Base-by-base conservation (phyloP, 1,140 invertebrate species). In the Procambarus virginalis region DNA sequence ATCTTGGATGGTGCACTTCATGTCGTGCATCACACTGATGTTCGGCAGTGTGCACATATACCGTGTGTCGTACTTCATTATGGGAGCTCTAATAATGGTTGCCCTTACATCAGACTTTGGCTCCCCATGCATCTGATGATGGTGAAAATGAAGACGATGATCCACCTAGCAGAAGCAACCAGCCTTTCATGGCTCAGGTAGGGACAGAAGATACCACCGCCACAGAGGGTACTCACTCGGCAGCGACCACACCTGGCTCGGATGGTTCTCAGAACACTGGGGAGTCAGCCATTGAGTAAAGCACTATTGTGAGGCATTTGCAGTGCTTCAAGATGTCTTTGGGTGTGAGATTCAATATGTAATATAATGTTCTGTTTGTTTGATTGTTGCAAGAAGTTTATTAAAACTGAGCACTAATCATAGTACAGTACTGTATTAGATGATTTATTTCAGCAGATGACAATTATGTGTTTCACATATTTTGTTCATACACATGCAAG, bases 41-140 rank as follows among this genome's bases (percentile, higher is more conserved):
- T 89, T 84, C 45, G 91, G 86, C 17, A 77, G 77, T 2, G 68
- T 91, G 2, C 84, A 89, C 82, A 70, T 89, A 58, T 91, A 91
- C 68, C 87, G 87, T 14, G 70, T 91, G 64, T 83, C 91, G 9
- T 91, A 85, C 76, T 20, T 89, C 5, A 51, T 89, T 12, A 77
- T 64, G 22, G 86, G 60, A 20, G 87, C 86, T n/a, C 49, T 91
- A 34, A 8, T 51, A 1, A 58, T 91, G 8, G 55, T 88, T 8
- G 87, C 87, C 87, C 9, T 8, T 82, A 3, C 91, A 91, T 22
- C 91, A 91, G 46, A n/a, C 89, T 14, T 5, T 91, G 17, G 86
- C 91, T 49, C 91, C 91, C 17, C 6, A 46, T 8, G 51, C 64
- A 64, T 82, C 91, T n/a, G 9, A 49, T 3, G 12, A 58, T 10